Evolutionary conservation across 2,888 invertebrate genomes (phyloP), one percentile per base, ranked within the genome.

Genomic region (Pachymerium ferrugineum): DNA sequence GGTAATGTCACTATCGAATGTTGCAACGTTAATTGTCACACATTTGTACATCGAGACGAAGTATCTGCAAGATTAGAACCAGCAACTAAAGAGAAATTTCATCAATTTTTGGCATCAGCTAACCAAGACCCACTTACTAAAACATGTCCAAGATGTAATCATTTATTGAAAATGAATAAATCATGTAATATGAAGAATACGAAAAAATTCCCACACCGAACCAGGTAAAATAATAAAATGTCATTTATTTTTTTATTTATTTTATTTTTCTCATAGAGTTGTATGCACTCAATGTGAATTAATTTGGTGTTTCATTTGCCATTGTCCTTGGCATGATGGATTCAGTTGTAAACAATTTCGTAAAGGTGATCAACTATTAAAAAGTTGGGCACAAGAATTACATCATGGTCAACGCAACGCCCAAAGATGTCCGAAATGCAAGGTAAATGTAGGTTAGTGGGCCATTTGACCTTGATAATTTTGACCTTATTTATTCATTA

Each of bases 291-390:
- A 80, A 38, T 84, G 84, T 75, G 31, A 76, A 2, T 77, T 83
- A 19, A 76, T 77, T 28, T 83, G 83, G 83, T 84, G 84, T 77
- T 83, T 83, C 76, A 77, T 77, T 2, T 84, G 84, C 74, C 83
- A 84, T 74, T 80, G 82, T 6, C 83, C 83, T 1, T 82, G 80
- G 80, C 83, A 83, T 76, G 78, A 78, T 31, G 79, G 78, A 0
- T 74, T 83, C 12, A 79, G 80, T 2, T 84, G 84, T 78, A 80
- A 80, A 74, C 80, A 81, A 29, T 83, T 78, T 76, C 76, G 77
- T 16, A 81, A 80, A 73, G 83, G 83, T 6, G 82, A 83, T 76
- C 79, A 80, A 25, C 78, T 83, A 72, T 77, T 84, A 16, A 81
- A 80, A 76, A 76, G 77, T 14, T 84, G 84, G 84, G 83, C 84